phyloP scores from a whole-genome alignment of 23 tunicate genomes.

The Halocynthia aurantium region DNA sequence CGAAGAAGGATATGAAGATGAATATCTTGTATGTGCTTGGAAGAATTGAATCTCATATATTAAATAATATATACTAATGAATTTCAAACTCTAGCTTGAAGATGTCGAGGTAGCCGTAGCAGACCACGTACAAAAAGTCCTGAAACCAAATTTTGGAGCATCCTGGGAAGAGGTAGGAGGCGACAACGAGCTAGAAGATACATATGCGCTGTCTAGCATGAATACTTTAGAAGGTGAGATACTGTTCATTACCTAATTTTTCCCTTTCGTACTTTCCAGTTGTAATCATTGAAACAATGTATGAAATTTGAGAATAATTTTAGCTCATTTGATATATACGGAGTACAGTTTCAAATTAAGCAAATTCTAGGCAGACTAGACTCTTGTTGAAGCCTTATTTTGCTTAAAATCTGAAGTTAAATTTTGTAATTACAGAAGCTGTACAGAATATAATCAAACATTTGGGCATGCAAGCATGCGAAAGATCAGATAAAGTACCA shows the following conservation, averaged over 20 bases:
- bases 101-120: conserved; percentile 89
- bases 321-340: too few relatives aligned
- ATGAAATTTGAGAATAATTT: too few relatives aligned
- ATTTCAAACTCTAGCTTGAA: conserved; percentile 28
- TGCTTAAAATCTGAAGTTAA: too few relatives aligned
- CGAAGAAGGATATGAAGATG: conserved; percentile 84
- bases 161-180: conserved; percentile 97
- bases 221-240: conserved; percentile 56
- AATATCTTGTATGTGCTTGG: conserved; percentile 49
- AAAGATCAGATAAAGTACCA: conserved; percentile 85
- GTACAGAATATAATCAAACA: conserved; percentile 76
- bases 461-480: conserved; percentile 98
- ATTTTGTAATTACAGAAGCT: conserved; percentile 44
- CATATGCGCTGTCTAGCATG: conserved; percentile 75
- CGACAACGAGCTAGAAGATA: conserved; percentile 85
- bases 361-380: too few relatives aligned
- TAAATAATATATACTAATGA: too few relatives aligned
- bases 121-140: conserved; percentile 90
- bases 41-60: not conserved
- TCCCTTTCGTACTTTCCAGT: too few relatives aligned
- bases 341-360: too few relatives aligned
- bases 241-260: too few relatives aligned
- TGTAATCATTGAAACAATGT: too few relatives aligned
- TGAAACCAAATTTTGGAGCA: conserved; percentile 82
- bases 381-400: too few relatives aligned